phyloP scores from a whole-genome alignment of 2,113 vertebrate genomes.

The Noctilio leporinus region DNA sequence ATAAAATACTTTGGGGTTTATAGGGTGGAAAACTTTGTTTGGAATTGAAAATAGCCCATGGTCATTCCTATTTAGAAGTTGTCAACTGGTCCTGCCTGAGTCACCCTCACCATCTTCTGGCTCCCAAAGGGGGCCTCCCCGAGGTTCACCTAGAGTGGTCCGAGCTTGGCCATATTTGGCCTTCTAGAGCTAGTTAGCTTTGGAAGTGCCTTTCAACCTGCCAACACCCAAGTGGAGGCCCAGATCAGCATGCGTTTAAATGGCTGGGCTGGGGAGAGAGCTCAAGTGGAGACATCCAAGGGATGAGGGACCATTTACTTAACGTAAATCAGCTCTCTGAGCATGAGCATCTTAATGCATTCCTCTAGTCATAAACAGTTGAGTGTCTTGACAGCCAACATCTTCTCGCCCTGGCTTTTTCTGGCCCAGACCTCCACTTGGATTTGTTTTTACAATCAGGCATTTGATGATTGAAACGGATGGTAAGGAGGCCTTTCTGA shows the following conservation, averaged over 20 bases:
- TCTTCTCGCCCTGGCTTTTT: background rate
- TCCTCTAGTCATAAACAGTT: conserved; percentile 62
- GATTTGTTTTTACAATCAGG: conserved; percentile 39
- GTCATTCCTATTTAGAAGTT: conserved; percentile 18
- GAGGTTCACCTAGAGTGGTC: conserved; percentile 46
- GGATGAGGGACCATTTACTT: conserved; percentile 43
- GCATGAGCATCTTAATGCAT: conserved; percentile 44
- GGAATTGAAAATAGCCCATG: conserved; percentile 50
- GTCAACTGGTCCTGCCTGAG: conserved; percentile 46
- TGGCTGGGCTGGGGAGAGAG: conserved; percentile 11
- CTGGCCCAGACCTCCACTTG: conserved; percentile 8
- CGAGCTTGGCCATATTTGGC: conserved; percentile 68
- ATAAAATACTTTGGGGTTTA: conserved; percentile 49
- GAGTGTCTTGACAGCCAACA: conserved; percentile 41
- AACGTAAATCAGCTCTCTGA: conserved; percentile 56
- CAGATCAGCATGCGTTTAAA: conserved; percentile 23
- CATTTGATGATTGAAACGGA: background rate
- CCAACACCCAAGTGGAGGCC: conserved; percentile 53
- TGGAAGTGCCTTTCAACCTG: conserved; percentile 63
- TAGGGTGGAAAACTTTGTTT: conserved; percentile 59
- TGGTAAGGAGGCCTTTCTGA: background rate
- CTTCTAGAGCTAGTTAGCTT: conserved; percentile 43
- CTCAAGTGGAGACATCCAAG: conserved; percentile 33
- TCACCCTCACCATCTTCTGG: conserved; percentile 46
- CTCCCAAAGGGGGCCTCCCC: conserved; percentile 13